These are phyloP conservation scores for Sorex maritimensis DNA, from an alignment of 2,797 vertebrate genomes.

Conservation along the genomic window DNA sequence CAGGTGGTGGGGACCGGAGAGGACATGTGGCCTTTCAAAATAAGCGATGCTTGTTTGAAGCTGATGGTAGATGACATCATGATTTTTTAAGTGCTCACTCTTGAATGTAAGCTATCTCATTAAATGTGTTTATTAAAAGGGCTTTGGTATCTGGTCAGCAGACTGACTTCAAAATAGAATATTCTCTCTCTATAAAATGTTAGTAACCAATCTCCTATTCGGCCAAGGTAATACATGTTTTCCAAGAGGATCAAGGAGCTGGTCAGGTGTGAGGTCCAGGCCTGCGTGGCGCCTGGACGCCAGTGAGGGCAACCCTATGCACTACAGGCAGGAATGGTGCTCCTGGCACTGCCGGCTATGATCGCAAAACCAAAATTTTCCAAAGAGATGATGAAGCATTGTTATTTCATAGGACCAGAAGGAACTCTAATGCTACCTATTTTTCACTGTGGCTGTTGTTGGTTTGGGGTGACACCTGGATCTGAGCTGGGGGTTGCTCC, in stretches of 20 bases:
- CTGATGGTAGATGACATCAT: slow-evolving; percentile 29
- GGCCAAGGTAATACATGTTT: background rate
- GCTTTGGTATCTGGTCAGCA: background rate
- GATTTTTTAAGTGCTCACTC: slow-evolving; percentile 59
- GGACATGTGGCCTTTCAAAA: slow-evolving; percentile 40
- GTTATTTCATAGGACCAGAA: slow-evolving; percentile 32
- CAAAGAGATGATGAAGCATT: slow-evolving; percentile 13
- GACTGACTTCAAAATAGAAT: slow-evolving; percentile 53
- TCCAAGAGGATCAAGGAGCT: too few relatives aligned
- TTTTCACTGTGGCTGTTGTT: too few relatives aligned
- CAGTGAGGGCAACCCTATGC: too few relatives aligned
- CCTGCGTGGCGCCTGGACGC: too few relatives aligned
- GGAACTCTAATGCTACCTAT: background rate
- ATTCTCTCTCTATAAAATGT: slow-evolving; percentile 58
- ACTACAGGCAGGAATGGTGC: too few relatives aligned
- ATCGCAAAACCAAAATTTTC: background rate
- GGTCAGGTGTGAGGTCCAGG: too few relatives aligned
- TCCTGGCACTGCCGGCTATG: too few relatives aligned
- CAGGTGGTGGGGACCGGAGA: slow-evolving; percentile 3
- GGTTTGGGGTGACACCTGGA: too few relatives aligned
- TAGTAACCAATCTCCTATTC: slow-evolving; percentile 54
- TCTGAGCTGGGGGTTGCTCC: too few relatives aligned
- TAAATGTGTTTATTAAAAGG: background rate
- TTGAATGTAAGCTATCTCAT: slow-evolving; percentile 29
- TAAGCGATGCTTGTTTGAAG: slow-evolving; percentile 54